phyloP scores from a whole-genome alignment of 2,113 vertebrate species.

The Ammodytes dubius region DNA sequence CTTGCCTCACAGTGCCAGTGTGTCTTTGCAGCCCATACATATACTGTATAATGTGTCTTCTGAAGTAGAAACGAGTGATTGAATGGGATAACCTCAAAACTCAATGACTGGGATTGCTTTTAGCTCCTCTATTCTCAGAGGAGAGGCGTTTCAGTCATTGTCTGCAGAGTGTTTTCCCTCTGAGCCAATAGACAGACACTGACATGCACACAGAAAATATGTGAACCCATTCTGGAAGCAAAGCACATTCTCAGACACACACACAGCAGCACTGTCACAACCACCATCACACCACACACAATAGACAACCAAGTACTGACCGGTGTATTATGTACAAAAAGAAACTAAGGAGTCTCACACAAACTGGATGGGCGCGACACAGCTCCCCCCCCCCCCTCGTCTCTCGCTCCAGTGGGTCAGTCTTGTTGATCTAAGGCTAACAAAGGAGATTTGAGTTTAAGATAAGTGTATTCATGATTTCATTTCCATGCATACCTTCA shows the following conservation, averaged over 20 bases:
- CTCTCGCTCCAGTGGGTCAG: constrained; percentile 43
- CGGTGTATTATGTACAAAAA: constrained; percentile 36
- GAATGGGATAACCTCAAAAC: constrained; percentile 78
- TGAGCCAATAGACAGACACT: constrained; percentile 51
- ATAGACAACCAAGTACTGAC: constrained; percentile 47
- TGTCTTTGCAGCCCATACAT: constrained; percentile 42
- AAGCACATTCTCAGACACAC: constrained; percentile 48
- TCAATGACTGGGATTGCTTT: constrained; percentile 75
- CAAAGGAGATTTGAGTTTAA: constrained; percentile 57
- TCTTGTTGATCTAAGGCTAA: constrained; percentile 73
- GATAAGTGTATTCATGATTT: constrained; percentile 83
- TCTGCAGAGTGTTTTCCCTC: constrained; percentile 65
- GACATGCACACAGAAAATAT: constrained; percentile 57
- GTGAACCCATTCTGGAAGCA: constrained; percentile 53
- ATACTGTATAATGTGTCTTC: constrained; percentile 50
- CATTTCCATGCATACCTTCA: constrained; percentile 80
- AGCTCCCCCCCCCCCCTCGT: background rate
- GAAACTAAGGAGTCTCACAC: constrained; percentile 31
- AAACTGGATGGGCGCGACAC: constrained; percentile 42
- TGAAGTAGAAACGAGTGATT: constrained; percentile 71
- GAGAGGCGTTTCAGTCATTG: constrained; percentile 66
- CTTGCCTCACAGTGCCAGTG: constrained; percentile 10
- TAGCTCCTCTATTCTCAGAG: constrained; percentile 66
- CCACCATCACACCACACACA: constrained; percentile 41
- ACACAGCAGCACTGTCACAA: constrained; percentile 21